Base-by-base conservation (phyloP, 2,113 vertebrate genomes). In the Pluvianellus socialis region DNA sequence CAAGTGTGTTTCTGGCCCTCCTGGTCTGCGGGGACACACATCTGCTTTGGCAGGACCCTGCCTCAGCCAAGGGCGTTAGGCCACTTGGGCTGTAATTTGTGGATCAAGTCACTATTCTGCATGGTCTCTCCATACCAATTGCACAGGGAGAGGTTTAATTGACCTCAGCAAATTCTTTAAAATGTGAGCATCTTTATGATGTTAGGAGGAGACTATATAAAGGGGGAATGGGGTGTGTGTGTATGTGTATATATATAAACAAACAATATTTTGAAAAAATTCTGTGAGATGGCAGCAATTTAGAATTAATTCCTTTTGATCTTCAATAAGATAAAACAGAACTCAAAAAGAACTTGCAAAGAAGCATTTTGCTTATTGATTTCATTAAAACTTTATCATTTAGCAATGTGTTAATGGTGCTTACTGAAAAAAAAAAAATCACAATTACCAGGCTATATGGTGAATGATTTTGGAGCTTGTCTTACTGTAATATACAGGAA, bases 391-490 rank as follows among this genome's bases (percentile, higher is more conserved):
- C 93, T 84, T 81, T 92, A 50, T 86, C 32, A 95, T 94, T 97
- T 86, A 94, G 49, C 47, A 61, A 52, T 45, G 6, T 66, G 65
- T 93, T 95, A 95, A 96, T 96, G 65, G 45, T 79, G 62, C 79
- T 79, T 97, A 90, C 22, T 74, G 93, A 30, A 18, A 47, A 67
- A 68, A 67, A 35, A 40, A 32, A 30, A 65, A 82, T 95, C 72
- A 93, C 67, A 40, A 49, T 98, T 97, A 73, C 75, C 38, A 86
- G 68, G 66, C 62, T 97, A 28, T 80, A 74, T 5, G 12, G 74
- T 84, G 70, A 95, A n/a, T 92, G 23, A 33, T 50, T 89, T 87
- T 84, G 88, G 81, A 97, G 79, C 73, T 67, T 59, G 35, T 95
- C 79, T 94, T 88, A 79, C 33, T 85, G 27, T 40, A 80, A 50